phyloP scores from a whole-genome alignment of 1,140 invertebrate species.

The Macrosteles quadrilineatus region DNA sequence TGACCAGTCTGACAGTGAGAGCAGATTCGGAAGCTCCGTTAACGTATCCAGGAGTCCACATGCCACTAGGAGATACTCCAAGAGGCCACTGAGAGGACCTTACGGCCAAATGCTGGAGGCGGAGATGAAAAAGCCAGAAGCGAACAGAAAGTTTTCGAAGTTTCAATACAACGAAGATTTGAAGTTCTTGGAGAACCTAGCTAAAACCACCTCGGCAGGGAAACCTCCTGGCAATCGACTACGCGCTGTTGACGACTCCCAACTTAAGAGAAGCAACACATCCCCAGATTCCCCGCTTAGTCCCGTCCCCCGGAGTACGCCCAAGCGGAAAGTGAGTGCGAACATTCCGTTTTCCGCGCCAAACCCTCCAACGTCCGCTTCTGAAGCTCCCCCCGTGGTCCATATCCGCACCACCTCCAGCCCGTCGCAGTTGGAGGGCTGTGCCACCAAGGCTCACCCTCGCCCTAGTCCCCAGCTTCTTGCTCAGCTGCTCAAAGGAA shows the following conservation, averaged over 20 bases:
- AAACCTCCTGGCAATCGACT: constrained; percentile 38
- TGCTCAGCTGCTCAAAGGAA: constrained; percentile 70
- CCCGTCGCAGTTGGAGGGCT: constrained; percentile 70
- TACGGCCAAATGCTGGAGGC: constrained; percentile 83
- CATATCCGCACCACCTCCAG: constrained; percentile 78
- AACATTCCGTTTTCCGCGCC: constrained; percentile 50
- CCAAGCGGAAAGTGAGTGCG: constrained; percentile 57
- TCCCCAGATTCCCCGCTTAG: constrained; percentile 29
- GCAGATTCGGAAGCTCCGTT: constrained; percentile 44
- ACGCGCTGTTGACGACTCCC: constrained; percentile 53
- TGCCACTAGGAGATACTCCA: constrained; percentile 61
- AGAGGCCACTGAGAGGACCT: constrained; percentile 72
- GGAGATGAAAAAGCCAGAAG: constrained; percentile 74
- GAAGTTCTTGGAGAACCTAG: constrained; percentile 55
- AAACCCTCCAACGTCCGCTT: constrained; percentile 40
- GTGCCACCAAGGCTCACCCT: constrained; percentile 42
- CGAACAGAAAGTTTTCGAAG: constrained; percentile 50
- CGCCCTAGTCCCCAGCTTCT: constrained; percentile 69
- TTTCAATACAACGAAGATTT: constrained; percentile 57
- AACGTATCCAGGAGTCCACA: constrained; percentile 42
- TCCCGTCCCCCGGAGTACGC: constrained; percentile 36
- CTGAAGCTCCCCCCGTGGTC: constrained; percentile 49
- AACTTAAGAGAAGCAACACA: constrained; percentile 45
- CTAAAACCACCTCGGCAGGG: constrained; percentile 43
- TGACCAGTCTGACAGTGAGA: constrained; percentile 59